Evolutionary conservation across 2,888 invertebrate genomes (phyloP), one percentile per base, ranked within the genome.

Genomic region (Tenthredo amoena): DNA sequence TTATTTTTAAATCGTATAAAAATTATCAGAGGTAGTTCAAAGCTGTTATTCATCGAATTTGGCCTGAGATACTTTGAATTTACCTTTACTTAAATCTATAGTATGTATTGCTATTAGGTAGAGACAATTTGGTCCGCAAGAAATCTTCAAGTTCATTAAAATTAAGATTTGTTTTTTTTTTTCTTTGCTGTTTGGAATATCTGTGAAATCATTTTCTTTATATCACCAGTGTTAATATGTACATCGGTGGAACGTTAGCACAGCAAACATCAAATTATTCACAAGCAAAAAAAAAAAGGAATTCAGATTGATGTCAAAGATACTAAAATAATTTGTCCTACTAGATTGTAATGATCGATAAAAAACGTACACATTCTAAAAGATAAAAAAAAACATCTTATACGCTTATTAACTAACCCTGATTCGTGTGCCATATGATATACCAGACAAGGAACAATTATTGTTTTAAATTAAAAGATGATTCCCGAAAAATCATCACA

Each of bases 31-130:
- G 37, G n/a, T 77, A 55, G 21, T 81, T 62, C 62, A 62, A 62
- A 62, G n/a, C 26, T 31, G 12, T 37, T 62, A 40, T 81, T 81
- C 21, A 18, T n/a, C 37, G 81, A 58, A 81, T 40, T 81, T 81
- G 81, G 62, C 62, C 81, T 81, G 58, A 81, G 58, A 81, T 58
- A 62, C 81, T 40, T 81, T 40, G 15, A 43, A 71, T 55, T 84
- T 21, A 34, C 43, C 76, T 34, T 55, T 31, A 0, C 18, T 34
- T 43, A n/a, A 10, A 37, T 68, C 7, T 62, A 37, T 37, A 74
- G n/a, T 43, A 37, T 18, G 34, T 71, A 71, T 71, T 37, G 37
- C 31, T 71, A 34, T 12, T 71, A n/a, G n/a, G 7, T 71, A 31
- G 12, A 37, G 71, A 71, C 15, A 71, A 37, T 71, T 71, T 34